phyloP scores from a whole-genome alignment of 1,140 invertebrate species.

The Campodea augens region DNA sequence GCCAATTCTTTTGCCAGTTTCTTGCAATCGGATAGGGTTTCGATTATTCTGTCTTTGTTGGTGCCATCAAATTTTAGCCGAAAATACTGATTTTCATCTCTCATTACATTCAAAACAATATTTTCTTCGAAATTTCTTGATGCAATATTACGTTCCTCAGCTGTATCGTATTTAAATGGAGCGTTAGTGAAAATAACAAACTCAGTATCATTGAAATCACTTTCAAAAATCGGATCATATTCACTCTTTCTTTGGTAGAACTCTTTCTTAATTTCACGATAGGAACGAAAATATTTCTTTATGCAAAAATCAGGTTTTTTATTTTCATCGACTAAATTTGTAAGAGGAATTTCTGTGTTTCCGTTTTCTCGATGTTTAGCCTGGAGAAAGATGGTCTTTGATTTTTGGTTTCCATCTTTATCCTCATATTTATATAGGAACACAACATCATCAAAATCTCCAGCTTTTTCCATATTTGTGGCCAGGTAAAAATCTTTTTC shows the following conservation, averaged over 20 bases:
- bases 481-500: background rate
- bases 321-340: background rate
- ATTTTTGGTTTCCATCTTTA: background rate
- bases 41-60: too few relatives aligned
- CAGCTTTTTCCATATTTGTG: background rate
- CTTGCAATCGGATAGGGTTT: background rate
- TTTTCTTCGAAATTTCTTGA: too few relatives aligned
- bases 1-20: conserved; percentile 1
- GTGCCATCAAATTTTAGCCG: too few relatives aligned
- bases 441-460: background rate
- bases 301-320: background rate
- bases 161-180: background rate
- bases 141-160: too few relatives aligned
- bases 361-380: background rate
- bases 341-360: background rate
- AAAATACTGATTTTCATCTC: too few relatives aligned
- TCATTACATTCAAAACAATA: too few relatives aligned
- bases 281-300: background rate
- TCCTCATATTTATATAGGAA: background rate
- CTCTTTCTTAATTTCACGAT: background rate
- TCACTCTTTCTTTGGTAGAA: background rate
- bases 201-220: background rate
- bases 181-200: background rate
- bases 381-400: background rate
- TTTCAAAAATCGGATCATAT: background rate